These are phyloP conservation scores for Plecturocebus donacophilus DNA, from an alignment of 2,113 vertebrate genomes.

Conservation along the genomic window DNA sequence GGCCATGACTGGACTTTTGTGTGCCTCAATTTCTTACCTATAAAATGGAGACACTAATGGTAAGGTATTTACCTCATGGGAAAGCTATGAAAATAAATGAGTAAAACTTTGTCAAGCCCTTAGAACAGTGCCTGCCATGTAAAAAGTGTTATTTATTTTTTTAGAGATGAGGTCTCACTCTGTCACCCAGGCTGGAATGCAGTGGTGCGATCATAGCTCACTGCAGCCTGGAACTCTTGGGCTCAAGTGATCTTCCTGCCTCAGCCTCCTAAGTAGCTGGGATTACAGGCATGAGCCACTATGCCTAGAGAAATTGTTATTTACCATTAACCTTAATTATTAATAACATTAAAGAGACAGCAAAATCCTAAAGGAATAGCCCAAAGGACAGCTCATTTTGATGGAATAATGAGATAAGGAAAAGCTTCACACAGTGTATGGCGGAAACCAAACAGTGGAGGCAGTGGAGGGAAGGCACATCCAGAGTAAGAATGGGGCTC, in stretches of 20 bases:
- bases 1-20: background rate
- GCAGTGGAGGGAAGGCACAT: background rate
- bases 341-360: background rate
- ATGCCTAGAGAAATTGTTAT: background rate
- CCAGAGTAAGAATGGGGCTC: background rate
- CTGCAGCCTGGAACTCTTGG: too few species aligned
- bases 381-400: background rate
- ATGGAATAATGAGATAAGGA: background rate
- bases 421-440: background rate
- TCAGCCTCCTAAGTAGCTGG: too few species aligned
- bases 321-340: background rate
- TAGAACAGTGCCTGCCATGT: background rate
- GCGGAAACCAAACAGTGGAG: background rate
- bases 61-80: background rate
- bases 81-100: background rate
- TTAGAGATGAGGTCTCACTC: too few species aligned
- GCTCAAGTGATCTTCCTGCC: too few species aligned
- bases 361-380: background rate
- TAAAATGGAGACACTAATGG: background rate
- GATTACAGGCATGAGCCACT: too few species aligned
- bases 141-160: background rate
- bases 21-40: background rate
- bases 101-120: background rate
- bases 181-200: too few species aligned
- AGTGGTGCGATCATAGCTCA: too few species aligned